Conservation (phyloP, 2,888 invertebrate genomes). For the Salticus scenicus region DNA sequence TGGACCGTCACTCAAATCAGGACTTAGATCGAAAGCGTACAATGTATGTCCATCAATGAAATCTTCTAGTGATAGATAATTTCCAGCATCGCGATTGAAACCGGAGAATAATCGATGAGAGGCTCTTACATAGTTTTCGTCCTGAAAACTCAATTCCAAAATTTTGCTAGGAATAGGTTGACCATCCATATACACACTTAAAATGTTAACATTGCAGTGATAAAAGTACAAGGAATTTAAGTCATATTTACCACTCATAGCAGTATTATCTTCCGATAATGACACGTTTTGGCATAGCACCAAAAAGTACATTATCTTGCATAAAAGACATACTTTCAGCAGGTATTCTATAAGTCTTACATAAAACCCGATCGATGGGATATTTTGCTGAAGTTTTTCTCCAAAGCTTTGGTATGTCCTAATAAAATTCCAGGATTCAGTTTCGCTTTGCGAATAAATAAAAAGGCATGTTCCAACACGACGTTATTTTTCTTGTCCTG, state of each 20-base stretch:
- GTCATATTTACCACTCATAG: constrained; percentile 70
- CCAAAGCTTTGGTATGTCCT: constrained; percentile 4
- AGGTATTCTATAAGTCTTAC: constrained; percentile 6
- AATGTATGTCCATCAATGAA: constrained; percentile 4
- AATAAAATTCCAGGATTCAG: constrained; percentile 2
- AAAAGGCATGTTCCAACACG: constrained; percentile 9
- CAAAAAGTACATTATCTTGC: constrained; percentile 22
- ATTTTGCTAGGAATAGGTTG: constrained; percentile 70
- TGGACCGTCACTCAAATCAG: constrained; percentile 18
- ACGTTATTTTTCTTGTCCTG: constrained; percentile 44
- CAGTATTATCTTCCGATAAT: constrained; percentile 71
- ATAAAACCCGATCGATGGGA: not conserved
- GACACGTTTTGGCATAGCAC: not conserved
- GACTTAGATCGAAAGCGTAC: constrained; percentile 34
- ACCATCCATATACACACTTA: constrained; percentile 71
- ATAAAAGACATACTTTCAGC: constrained; percentile 7
- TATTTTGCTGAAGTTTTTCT: constrained; percentile 10
- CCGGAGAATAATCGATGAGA: constrained; percentile 73
- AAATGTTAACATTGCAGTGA: constrained; percentile 70
- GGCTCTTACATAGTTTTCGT: constrained; percentile 59
- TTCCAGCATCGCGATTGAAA: constrained; percentile 66
- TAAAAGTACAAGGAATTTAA: constrained; percentile 72
- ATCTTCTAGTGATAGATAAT: constrained; percentile 26
- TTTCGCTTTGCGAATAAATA: constrained; percentile 70
- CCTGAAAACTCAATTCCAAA: constrained; percentile 13